These are phyloP conservation scores for Tigriopus californicus DNA, from an alignment of 2,888 invertebrate species.

Conservation along the genomic window DNA sequence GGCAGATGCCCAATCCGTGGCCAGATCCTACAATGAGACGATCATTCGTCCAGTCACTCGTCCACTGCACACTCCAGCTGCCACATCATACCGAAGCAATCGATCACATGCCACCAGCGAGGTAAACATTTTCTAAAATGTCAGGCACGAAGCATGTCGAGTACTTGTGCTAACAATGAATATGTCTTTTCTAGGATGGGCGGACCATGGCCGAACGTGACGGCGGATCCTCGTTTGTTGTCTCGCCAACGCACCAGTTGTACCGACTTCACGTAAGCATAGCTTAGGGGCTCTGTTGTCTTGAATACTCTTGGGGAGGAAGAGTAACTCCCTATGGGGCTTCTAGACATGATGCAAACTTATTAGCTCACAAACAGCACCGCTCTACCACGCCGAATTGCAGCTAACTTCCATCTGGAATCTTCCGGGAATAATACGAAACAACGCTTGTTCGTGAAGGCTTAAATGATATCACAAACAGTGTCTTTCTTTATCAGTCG, in stretches of 20 bases:
- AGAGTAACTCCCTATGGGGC: no score
- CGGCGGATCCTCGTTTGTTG: constrained; percentile 20
- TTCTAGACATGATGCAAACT: no score
- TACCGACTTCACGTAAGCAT: constrained; percentile 13
- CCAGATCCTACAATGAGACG: constrained; percentile 11
- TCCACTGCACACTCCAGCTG: constrained; percentile 9
- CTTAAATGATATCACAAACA: no score
- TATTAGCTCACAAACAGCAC: no score
- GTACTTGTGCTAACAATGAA: background rate
- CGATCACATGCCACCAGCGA: constrained; percentile 9
- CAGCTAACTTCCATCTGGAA: no score
- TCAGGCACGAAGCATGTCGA: no score
- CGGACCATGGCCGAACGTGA: constrained; percentile 21
- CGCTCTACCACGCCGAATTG: no score
- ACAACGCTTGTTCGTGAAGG: background rate
- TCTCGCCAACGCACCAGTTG: constrained; percentile 15
- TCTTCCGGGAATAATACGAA: no score
- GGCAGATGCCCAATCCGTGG: constrained; percentile 4
- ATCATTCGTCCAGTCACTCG: constrained; percentile 11
- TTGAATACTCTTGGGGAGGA: no score
- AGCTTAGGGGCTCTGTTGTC: no score
- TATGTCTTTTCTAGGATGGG: constrained; percentile 17
- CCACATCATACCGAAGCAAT: constrained; percentile 10
- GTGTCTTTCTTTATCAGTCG: no score
- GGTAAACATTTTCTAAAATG: background rate